phyloP scores from a whole-genome alignment of 1,140 invertebrate species.

The Brachionus rotundiformis region DNA sequence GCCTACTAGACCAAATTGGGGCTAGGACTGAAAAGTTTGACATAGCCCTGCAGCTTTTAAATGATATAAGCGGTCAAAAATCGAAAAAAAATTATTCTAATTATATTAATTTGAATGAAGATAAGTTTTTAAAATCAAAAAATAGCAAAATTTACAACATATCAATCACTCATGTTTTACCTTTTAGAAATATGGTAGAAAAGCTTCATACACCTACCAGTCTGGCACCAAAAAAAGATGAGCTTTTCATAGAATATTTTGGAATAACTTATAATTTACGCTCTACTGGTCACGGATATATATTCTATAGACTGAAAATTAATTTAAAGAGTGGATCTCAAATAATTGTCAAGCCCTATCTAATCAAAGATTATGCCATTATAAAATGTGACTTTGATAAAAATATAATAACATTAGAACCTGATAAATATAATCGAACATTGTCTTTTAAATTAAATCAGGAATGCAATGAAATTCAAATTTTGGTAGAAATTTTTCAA shows the following conservation, averaged over 20 bases:
- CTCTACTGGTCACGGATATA: not conserved
- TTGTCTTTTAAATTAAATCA: not conserved
- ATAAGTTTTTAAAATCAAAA: not conserved
- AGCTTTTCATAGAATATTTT: not conserved
- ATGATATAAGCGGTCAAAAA: not conserved
- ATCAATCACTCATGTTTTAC: not conserved
- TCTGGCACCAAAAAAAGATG: not conserved
- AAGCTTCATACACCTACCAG: not conserved
- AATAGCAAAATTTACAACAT: not conserved
- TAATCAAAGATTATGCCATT: not conserved
- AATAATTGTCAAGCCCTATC: not conserved
- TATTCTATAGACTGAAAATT: slow-evolving; percentile 4
- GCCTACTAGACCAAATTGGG: not conserved
- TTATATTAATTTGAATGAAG: not conserved
- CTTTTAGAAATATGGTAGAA: not conserved
- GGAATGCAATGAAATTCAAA: slow-evolving; percentile 5
- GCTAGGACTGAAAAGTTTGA: not conserved
- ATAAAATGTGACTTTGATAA: slow-evolving; percentile 1
- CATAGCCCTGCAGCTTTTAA: not conserved
- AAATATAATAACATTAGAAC: not conserved
- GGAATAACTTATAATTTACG: not conserved
- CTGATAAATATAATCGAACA: not conserved
- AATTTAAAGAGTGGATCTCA: not conserved
- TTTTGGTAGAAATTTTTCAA: slow-evolving; percentile 43
- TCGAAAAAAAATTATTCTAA: not conserved